phyloP scores from a whole-genome alignment of 2,888 invertebrate genomes.

The Lamproptera curius region DNA sequence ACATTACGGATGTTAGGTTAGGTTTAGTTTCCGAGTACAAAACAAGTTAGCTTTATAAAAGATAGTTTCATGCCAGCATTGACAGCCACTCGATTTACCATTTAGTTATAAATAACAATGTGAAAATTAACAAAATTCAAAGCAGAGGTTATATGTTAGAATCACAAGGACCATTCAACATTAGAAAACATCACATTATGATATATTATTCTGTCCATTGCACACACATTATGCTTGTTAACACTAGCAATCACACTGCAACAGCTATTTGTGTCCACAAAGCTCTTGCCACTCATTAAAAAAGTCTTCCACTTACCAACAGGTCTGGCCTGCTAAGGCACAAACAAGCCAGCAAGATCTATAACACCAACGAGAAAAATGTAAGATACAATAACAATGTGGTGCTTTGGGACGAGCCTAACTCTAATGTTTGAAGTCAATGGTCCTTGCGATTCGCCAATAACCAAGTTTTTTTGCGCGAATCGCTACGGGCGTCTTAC shows the following conservation, averaged over 20 bases:
- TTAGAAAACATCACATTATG: constrained; percentile 55
- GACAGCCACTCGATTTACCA: constrained; percentile 11
- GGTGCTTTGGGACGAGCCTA: constrained; percentile 67
- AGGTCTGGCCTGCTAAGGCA: constrained; percentile 86
- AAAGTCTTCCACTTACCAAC: constrained; percentile 80
- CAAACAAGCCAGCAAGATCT: constrained; percentile 87
- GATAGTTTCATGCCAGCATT: constrained; percentile 23
- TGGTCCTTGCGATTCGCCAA: constrained; percentile 76
- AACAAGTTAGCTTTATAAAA: constrained; percentile 23
- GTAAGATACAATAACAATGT: constrained; percentile 66
- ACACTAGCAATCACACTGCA: constrained; percentile 60
- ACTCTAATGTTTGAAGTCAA: constrained; percentile 55
- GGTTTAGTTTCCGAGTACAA: constrained; percentile 22
- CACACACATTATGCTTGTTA: constrained; percentile 76
- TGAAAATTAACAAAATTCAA: constrained; percentile 29
- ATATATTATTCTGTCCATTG: constrained; percentile 58
- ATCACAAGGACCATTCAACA: constrained; percentile 78
- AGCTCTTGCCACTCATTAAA: constrained; percentile 62
- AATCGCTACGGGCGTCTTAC: constrained; percentile 54
- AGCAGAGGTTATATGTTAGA: constrained; percentile 56
- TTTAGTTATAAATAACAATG: no score
- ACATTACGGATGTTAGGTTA: constrained; percentile 17
- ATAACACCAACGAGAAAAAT: constrained; percentile 79
- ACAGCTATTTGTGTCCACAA: constrained; percentile 64
- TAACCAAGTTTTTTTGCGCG: constrained; percentile 69